Conservation (phyloP, 1,140 invertebrate species). For the Calycopis cecrops region DNA sequence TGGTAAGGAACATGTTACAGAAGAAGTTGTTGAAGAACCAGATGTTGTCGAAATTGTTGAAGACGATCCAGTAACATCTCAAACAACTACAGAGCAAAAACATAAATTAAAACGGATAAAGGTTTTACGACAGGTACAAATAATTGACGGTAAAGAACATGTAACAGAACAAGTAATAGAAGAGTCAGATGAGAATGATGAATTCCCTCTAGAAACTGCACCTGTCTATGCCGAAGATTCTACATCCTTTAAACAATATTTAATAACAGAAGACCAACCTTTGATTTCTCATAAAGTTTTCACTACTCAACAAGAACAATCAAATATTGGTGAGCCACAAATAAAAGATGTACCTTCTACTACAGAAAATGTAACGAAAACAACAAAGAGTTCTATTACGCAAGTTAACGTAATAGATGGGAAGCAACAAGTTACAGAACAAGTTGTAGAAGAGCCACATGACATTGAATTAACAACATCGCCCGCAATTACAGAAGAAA, state of each 20-base stretch:
- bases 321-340: conserved; percentile 12
- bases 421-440: conserved; percentile 81
- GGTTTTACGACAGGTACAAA: conserved; percentile 79
- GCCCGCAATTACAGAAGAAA: not conserved
- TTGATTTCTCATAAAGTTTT: too few species aligned
- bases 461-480: not conserved
- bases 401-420: conserved; percentile 84
- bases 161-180: conserved; percentile 81
- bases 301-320: too few species aligned
- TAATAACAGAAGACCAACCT: too few species aligned
- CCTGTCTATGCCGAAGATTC: too few species aligned
- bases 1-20: conserved; percentile 82
- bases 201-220: not conserved
- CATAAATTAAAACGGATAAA: conserved; percentile 75
- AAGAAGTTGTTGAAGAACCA: conserved; percentile 82
- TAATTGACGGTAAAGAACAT: conserved; percentile 85
- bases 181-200: conserved; percentile 79
- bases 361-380: conserved; percentile 53
- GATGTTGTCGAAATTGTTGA: conserved; percentile 66
- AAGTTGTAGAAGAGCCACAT: conserved; percentile 36
- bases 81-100: conserved; percentile 2
- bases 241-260: too few species aligned
- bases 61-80: conserved; percentile 4
- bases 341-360: conserved; percentile 8
- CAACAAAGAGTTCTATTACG: conserved; percentile 77